Evolutionary conservation across 2,888 invertebrate genomes (phyloP).

Genomic region (Oscheius sp.): DNA sequence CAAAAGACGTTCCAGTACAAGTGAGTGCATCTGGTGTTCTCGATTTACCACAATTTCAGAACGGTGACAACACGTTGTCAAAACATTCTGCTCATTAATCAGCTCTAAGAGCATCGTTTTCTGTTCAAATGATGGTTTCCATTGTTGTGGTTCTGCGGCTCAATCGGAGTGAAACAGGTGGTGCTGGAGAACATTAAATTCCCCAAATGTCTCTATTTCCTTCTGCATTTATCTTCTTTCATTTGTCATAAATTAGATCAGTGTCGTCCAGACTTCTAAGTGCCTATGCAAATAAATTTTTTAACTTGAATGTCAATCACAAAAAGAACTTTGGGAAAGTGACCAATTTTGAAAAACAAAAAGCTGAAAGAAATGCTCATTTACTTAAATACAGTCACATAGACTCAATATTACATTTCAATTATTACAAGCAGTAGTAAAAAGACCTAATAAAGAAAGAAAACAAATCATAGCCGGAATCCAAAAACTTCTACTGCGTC

Average conservation of each 20-base stretch:
- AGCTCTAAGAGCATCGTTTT: constrained; percentile 7
- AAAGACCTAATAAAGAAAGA: too few relatives aligned
- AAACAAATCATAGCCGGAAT: background rate
- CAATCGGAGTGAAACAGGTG: constrained; percentile 24
- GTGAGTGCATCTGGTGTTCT: background rate
- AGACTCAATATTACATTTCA: background rate
- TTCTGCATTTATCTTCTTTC: constrained; percentile 7
- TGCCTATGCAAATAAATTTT: constrained; percentile 24
- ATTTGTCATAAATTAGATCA: constrained; percentile 13
- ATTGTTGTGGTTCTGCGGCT: constrained; percentile 27
- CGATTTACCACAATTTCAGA: constrained; percentile 39
- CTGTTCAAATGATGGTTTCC: background rate
- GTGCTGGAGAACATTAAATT: too few relatives aligned
- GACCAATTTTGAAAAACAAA: too few relatives aligned
- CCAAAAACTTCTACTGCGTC: background rate
- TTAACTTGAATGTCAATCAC: background rate
- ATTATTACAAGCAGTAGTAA: background rate
- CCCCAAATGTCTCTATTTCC: background rate
- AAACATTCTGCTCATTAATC: constrained; percentile 48
- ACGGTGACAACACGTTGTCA: constrained; percentile 48
- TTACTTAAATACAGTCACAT: background rate
- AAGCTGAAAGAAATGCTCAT: background rate
- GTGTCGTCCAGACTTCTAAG: constrained; percentile 25
- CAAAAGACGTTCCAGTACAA: constrained; percentile 18
- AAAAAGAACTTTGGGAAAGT: background rate